Evolutionary conservation across 2,797 vertebrate species (phyloP).

Genomic region (Acanthopagrus latus): DNA sequence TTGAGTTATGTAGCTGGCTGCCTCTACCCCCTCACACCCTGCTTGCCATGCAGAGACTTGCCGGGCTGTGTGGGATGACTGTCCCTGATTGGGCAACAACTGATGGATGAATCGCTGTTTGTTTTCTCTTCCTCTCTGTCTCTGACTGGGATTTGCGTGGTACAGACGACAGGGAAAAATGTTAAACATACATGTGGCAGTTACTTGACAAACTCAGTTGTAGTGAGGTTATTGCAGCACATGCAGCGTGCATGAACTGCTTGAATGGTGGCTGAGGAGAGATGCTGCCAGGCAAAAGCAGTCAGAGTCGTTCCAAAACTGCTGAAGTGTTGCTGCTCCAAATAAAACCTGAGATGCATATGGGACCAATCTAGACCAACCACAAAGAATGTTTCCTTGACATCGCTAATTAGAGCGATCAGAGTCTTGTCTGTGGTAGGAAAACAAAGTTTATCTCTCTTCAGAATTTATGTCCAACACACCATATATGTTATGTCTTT

Average conservation of each 20-base stretch:
- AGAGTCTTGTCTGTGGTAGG: conserved; percentile 24
- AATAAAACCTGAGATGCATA: conserved; percentile 54
- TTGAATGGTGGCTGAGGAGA: not conserved
- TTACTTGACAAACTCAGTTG: not conserved
- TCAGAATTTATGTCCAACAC: conserved; percentile 3
- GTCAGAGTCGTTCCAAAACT: not conserved
- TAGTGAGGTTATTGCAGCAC: not conserved
- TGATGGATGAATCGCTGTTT: conserved; percentile 68
- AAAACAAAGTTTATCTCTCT: not conserved
- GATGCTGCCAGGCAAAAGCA: conserved; percentile 3
- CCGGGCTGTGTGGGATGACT: conserved; percentile 64
- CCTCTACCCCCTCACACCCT: conserved; percentile 62
- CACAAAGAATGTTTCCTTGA: conserved; percentile 50
- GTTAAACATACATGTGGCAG: not conserved
- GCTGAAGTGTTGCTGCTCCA: conserved; percentile 7
- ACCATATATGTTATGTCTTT: not conserved
- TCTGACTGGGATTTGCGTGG: conserved; percentile 17
- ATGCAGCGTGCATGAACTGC: not conserved
- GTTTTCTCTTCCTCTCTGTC: conserved; percentile 25
- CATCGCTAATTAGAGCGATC: conserved; percentile 54
- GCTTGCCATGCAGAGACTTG: conserved; percentile 76
- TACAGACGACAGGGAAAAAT: not conserved
- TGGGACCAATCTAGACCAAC: conserved; percentile 63
- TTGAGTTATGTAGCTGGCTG: conserved; percentile 34
- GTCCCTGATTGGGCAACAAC: conserved; percentile 66